These are phyloP conservation scores for Homarus americanus DNA, from an alignment of 1,140 invertebrate genomes.

Conservation along the genomic window DNA sequence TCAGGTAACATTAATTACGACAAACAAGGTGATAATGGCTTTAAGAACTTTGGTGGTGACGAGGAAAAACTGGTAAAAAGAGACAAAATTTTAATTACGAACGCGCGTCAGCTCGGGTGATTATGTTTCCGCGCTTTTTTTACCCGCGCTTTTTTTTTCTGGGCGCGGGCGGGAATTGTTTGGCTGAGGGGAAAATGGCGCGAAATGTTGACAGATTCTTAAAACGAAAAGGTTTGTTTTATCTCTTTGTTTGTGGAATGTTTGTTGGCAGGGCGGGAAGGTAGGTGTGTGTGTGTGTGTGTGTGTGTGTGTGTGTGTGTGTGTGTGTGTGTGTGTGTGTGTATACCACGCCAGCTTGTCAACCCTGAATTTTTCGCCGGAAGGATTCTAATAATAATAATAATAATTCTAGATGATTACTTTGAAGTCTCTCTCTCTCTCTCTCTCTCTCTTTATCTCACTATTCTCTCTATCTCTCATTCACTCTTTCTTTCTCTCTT, in stretches of 20 bases:
- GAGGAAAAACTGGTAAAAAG: conserved; percentile 62
- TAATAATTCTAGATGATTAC: neutral
- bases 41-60: conserved; percentile 67
- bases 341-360: neutral
- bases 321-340: neutral
- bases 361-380: no score
- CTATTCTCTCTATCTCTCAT: neutral
- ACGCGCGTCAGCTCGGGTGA: conserved; percentile 27
- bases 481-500: neutral
- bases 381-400: neutral
- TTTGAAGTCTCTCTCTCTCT: neutral
- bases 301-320: neutral
- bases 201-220: conserved; percentile 15
- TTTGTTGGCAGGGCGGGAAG: neutral
- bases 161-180: conserved; percentile 3
- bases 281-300: neutral
- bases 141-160: neutral
- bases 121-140: conserved; percentile 41
- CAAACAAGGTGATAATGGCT: conserved; percentile 71
- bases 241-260: neutral
- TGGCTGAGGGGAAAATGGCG: neutral
- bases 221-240: neutral
- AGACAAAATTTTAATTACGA: conserved; percentile 60
- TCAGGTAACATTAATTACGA: conserved; percentile 70
- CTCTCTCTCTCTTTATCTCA: neutral